Base-by-base conservation (phyloP, 2,797 vertebrate genomes). In the Prunella strophiata region DNA sequence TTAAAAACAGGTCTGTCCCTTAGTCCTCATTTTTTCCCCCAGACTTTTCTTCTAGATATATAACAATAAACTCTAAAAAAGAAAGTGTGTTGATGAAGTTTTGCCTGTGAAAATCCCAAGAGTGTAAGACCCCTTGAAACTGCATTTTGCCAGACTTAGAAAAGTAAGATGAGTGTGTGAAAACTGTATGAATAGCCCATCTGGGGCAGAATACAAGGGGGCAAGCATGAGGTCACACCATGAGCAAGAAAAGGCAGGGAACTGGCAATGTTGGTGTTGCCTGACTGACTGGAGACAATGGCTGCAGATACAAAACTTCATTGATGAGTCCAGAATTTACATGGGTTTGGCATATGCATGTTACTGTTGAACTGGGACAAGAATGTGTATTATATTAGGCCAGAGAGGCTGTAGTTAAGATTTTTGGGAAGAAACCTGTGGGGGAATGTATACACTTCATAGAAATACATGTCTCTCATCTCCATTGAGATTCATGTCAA, bases 71-170 rank as follows among this genome's bases (percentile, higher is more conserved):
- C 3, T 45, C 32, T 47, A 67, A 62, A n/a, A 88, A 76, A 43
- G 12, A 7, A 50, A 65, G 16, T 38, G 59, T 0, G 0, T 52
- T 62, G 12, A 20, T 61, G 29, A 63, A 52, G 14, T 67, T 87
- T 8, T 0, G 0, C 4, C 9, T 0, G 1, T 65, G 38, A 68
- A 71, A 75, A 65, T 27, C 26, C 5, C 1, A 1, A 42, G 13
- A 34, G 27, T 61, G 10, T 38, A 61, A 68, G 25, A 59, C 15
- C 2, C 8, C 10, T 32, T 87, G 66, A 75, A 81, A 65, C 4
- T 73, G 26, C 8, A 8, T 81, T 86, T 81, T 58, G 3, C 11
- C 43, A 42, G n/a, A 9, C 34, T 16, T 74, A 8, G 13, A 38
- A 63, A 70, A 68, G 12, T 27, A 48, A 59, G 16, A 13, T 25